Evolutionary conservation across 2,888 invertebrate genomes (phyloP).

Genomic region (Sepioteuthis lessoniana): DNA sequence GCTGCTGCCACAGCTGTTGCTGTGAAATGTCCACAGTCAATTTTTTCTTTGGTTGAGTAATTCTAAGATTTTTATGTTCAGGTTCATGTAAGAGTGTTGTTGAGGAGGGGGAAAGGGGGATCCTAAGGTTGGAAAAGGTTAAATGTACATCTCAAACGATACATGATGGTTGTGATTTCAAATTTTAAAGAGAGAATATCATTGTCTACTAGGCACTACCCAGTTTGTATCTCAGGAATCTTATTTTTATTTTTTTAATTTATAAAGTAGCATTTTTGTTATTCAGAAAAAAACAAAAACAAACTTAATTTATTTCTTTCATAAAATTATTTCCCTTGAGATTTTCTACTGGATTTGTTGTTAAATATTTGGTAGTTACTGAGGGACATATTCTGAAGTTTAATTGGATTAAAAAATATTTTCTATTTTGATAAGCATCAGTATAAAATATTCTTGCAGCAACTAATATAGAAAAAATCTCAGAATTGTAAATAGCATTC

Average conservation of each 20-base stretch:
- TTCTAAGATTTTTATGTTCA: background rate
- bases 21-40: background rate
- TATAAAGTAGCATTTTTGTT: background rate
- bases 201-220: background rate
- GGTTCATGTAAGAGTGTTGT: background rate
- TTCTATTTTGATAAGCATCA: background rate
- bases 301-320: background rate
- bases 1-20: background rate
- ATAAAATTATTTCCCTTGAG: background rate
- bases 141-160: background rate
- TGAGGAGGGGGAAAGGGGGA: background rate
- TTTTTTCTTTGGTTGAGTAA: background rate
- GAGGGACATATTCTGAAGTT: background rate
- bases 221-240: background rate
- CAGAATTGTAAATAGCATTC: background rate
- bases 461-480: background rate
- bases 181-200: background rate
- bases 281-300: background rate
- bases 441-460: background rate
- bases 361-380: background rate
- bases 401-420: background rate
- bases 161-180: slow-evolving; percentile 23
- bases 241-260: background rate
- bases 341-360: background rate
- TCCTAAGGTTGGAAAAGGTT: slow-evolving; percentile 8